A percentile compares a stretch with the other conserved stretches of the same genome.
phyloP scores from a whole-genome alignment of 2,888 invertebrate genomes.

The Vesta saturnalis region DNA sequence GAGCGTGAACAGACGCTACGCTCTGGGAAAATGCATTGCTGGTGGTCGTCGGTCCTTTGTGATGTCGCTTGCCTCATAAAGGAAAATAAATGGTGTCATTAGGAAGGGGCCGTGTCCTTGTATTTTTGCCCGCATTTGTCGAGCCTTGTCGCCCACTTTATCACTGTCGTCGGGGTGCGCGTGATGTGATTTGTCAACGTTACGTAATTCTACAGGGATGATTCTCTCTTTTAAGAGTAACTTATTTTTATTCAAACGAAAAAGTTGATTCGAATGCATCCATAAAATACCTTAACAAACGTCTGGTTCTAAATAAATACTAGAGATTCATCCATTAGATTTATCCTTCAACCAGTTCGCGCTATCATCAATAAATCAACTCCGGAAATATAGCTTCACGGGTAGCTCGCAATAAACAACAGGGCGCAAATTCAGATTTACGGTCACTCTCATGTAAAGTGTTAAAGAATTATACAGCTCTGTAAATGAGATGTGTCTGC shows the following conservation, averaged over 20 bases:
- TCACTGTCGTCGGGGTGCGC: constrained; percentile 59
- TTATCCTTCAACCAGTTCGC: constrained; percentile 58
- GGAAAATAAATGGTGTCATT: constrained; percentile 63
- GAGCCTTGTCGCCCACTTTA: constrained; percentile 60
- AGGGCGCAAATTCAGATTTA: constrained; percentile 60
- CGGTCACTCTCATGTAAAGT: constrained; percentile 62
- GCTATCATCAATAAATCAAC: constrained; percentile 57
- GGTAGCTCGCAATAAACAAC: constrained; percentile 56
- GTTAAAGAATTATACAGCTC: constrained; percentile 66
- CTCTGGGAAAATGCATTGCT: constrained; percentile 55
- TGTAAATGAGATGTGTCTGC: constrained; percentile 67
- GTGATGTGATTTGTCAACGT: constrained; percentile 55
- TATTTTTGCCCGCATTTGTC: constrained; percentile 63
- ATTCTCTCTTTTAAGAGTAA: constrained; percentile 5
- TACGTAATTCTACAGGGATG: constrained; percentile 35
- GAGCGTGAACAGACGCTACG: constrained; percentile 52
- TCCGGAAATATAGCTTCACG: constrained; percentile 43
- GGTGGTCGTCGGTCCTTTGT: constrained; percentile 58
- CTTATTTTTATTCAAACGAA: constrained; percentile 20
- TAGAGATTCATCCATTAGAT: constrained; percentile 57
- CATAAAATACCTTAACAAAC: not conserved
- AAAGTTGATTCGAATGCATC: not conserved
- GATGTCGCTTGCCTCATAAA: constrained; percentile 61
- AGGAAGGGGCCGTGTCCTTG: constrained; percentile 60
- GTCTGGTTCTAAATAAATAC: constrained; percentile 48